Evolutionary conservation across 2,797 vertebrate genomes (phyloP), one percentile per base, ranked within the genome.

Genomic region (Glossophaga mutica): DNA sequence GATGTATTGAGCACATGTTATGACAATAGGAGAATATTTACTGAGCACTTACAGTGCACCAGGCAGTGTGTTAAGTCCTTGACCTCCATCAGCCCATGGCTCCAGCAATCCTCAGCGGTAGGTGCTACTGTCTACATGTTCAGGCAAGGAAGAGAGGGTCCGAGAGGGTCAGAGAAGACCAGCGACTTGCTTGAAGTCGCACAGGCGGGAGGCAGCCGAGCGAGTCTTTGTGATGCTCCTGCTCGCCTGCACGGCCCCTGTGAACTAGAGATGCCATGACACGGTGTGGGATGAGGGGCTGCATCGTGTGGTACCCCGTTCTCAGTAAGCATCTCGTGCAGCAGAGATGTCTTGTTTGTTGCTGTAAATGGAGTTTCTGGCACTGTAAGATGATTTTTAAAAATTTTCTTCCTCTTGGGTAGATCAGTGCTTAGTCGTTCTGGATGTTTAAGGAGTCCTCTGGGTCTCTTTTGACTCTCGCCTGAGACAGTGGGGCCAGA

Each of bases 251-350:
- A 34, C 2, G 6, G 52, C 37, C 79, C 67, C 21, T 7, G 8
- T 11, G 15, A 18, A 12, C 29, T 12, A 8, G 46, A 42, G 78
- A 48, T 29, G 2, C 11, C 50, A 0, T 2, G 1, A 18, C 44
- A 4, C 9, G 0, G 18, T 21, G 0, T 65, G 70, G 32, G 32
- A n/a, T 1, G 9, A 50, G 55, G 12, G 62, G 22, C 34, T 37
- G 37, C 19, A 0, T 67, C 10, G 2, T 2, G 8, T 1, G n/a
- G 44, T 5, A 2, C 34, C 26, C 21, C 3, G 18, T 42, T 39
- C 39, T 16, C 39, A 34, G 84, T 42, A 14, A 57, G 24, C 3
- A 4, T 16, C 52, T 78, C 67, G 21, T 55, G 22, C 42, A 59
- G 29, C 29, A 71, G 57, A 71, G 57, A 24, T 12, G 82, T 39